These are phyloP conservation scores for Menidia beryllina DNA, from an alignment of 2,113 vertebrate genomes.

Conservation along the genomic window DNA sequence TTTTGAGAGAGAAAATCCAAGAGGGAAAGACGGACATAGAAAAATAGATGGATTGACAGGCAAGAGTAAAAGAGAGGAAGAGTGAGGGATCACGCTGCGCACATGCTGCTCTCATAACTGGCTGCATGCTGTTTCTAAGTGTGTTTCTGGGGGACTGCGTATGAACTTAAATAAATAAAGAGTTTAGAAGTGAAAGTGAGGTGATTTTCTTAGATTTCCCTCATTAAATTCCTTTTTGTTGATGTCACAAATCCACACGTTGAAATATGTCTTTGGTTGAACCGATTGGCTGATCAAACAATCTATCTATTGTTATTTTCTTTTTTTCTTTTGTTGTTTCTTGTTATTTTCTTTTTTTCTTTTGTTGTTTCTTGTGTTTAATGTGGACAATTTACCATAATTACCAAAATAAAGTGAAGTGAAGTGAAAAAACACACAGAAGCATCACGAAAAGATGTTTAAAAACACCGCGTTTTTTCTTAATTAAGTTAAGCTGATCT, in stretches of 20 bases:
- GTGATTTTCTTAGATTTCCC: background rate
- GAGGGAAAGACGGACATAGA: constrained; percentile 46
- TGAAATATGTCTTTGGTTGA: background rate
- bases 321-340: no score
- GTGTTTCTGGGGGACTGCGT: constrained; percentile 41
- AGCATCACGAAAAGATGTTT: no score
- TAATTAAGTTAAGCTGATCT: no score
- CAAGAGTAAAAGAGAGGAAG: constrained; percentile 34
- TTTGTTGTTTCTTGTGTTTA: no score
- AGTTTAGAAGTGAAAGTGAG: background rate
- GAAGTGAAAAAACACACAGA: no score
- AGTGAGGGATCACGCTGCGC: constrained; percentile 63
- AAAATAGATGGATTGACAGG: constrained; percentile 59
- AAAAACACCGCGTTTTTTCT: no score
- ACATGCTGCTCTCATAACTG: constrained; percentile 63
- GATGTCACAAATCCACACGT: background rate
- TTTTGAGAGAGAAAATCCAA: background rate
- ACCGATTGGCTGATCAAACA: background rate
- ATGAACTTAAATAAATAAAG: constrained; percentile 14
- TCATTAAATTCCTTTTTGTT: background rate
- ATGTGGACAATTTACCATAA: no score
- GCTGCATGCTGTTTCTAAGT: constrained; percentile 50
- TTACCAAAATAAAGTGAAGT: no score
- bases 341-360: no score
- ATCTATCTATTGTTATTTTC: no score